Percentiles rank a stretch among this genome's conserved stretches.
Evolutionary conservation across 2,888 invertebrate genomes (phyloP).

Genomic region (Phortica magna): DNA sequence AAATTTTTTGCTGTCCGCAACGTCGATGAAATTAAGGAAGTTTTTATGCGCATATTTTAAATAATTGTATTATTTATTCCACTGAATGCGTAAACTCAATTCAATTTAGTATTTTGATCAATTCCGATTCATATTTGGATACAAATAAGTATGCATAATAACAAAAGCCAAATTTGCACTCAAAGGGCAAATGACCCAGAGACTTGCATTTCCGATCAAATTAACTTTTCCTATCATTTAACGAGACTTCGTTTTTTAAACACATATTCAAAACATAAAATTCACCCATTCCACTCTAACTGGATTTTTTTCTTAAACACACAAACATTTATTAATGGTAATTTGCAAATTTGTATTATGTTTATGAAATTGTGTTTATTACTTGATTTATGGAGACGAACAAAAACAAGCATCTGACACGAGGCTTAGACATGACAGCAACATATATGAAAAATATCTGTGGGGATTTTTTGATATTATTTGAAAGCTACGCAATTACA

Average conservation of each 20-base stretch:
- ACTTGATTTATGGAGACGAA: too few relatives aligned
- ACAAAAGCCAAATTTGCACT: neutral
- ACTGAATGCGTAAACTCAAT: neutral
- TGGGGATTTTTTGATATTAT: neutral
- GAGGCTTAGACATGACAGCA: too few relatives aligned
- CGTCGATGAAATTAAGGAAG: neutral
- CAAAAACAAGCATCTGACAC: too few relatives aligned
- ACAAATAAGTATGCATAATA: neutral
- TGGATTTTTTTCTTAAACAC: too few relatives aligned
- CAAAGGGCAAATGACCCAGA: neutral
- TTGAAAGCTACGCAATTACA: neutral
- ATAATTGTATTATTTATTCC: neutral
- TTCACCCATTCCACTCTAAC: too few relatives aligned
- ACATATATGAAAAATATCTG: neutral
- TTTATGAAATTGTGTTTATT: too few relatives aligned
- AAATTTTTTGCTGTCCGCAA: neutral
- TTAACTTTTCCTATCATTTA: too few relatives aligned
- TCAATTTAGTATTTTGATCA: neutral
- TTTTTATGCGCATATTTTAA: neutral
- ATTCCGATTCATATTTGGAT: neutral
- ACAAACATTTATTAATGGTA: too few relatives aligned
- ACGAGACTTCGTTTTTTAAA: too few relatives aligned
- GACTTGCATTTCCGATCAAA: neutral
- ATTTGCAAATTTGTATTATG: too few relatives aligned
- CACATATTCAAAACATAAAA: too few relatives aligned